phyloP scores from a whole-genome alignment of 2,888 invertebrate genomes.

The Apamea monoglypha region DNA sequence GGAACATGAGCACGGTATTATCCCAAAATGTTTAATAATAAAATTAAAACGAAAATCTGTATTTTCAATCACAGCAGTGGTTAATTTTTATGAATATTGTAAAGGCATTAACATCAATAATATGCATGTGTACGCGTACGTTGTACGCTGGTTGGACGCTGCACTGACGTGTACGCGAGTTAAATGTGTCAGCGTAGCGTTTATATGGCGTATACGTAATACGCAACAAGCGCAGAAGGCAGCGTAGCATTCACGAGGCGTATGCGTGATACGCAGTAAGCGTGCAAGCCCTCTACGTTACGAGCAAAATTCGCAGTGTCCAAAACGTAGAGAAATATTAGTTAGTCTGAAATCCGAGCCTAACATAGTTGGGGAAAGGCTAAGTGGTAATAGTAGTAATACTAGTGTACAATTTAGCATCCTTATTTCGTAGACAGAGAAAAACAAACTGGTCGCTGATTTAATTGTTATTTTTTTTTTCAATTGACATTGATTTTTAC shows the following conservation, averaged over 20 bases:
- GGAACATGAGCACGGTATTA: constrained; percentile 11
- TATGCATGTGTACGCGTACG: neutral
- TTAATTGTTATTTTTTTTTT: no score
- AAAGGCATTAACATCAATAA: neutral
- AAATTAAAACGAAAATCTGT: constrained; percentile 29
- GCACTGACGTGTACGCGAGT: neutral
- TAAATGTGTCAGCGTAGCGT: constrained; percentile 25
- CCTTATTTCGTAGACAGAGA: neutral
- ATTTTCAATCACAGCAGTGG: constrained; percentile 37
- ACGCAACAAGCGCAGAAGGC: constrained; percentile 24
- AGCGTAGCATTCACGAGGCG: constrained; percentile 36
- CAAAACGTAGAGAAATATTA: neutral
- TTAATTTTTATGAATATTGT: constrained; percentile 36
- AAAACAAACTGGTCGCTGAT: neutral
- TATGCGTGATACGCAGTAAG: constrained; percentile 15
- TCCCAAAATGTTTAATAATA: constrained; percentile 21
- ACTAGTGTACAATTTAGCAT: neutral
- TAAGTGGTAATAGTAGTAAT: neutral
- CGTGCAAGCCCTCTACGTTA: constrained; percentile 19
- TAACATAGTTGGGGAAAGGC: neutral
- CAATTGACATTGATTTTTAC: no score
- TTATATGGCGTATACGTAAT: constrained; percentile 29
- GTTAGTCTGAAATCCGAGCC: neutral
- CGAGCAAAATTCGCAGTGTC: constrained; percentile 7
- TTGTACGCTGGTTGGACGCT: constrained; percentile 7